Percentiles rank a stretch among this genome's conserved stretches.
These are phyloP conservation scores for Chromobotia macracanthus DNA, from an alignment of 2,797 vertebrate species.

Conservation along the genomic window DNA sequence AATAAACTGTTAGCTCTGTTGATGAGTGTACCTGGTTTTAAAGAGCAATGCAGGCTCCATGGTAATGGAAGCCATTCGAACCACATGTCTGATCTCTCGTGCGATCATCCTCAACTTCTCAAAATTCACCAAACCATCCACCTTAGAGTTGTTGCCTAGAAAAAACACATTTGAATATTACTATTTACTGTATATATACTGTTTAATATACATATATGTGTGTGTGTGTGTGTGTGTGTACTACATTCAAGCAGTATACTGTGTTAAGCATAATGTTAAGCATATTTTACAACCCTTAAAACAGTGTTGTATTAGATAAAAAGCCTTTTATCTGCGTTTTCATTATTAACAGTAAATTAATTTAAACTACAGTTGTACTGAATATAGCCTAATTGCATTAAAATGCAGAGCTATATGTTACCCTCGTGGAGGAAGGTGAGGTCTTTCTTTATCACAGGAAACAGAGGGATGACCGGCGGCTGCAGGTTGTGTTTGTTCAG, in stretches of 20 bases:
- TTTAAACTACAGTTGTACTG: too few species aligned
- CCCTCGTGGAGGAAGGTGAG: conserved; percentile 98
- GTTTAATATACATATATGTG: too few species aligned
- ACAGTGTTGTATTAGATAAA: too few species aligned
- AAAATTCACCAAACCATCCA: conserved; percentile 97
- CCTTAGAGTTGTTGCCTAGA: conserved; percentile 95
- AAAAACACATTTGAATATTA: neutral
- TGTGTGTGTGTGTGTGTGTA: too few species aligned
- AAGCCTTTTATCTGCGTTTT: too few species aligned
- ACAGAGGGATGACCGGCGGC: conserved; percentile 95
- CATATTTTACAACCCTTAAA: too few species aligned
- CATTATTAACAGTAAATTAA: too few species aligned
- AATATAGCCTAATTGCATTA: neutral
- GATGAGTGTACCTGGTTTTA: conserved; percentile 83
- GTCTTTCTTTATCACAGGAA: conserved; percentile 99
- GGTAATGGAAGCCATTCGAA: conserved; percentile 95
- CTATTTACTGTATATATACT: neutral
- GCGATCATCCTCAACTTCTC: conserved; percentile 99
- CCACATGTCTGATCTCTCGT: conserved; percentile 96
- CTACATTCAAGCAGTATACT: too few species aligned
- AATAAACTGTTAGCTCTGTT: neutral
- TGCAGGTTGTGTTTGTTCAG: conserved; percentile 98
- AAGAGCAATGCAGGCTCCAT: conserved; percentile 98
- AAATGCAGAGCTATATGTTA: conserved; percentile 58
- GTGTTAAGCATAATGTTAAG: too few species aligned